Evolutionary conservation across 2,888 invertebrate genomes (phyloP), one percentile per base, ranked within the genome.

Genomic region (Heliconius hortense): DNA sequence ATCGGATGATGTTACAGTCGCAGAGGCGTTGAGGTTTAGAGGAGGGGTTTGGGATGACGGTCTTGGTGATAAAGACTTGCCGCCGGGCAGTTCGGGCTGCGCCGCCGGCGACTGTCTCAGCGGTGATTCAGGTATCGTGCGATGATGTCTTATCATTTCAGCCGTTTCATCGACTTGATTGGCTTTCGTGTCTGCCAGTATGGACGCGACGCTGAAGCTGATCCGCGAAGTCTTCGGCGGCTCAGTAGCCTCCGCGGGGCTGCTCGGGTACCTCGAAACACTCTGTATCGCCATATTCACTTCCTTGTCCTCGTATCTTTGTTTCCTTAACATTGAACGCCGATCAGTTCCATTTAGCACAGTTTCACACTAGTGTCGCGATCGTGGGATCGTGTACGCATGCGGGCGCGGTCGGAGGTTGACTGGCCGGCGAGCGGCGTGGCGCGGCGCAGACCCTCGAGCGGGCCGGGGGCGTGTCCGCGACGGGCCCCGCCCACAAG

Each of bases 121-220:
- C 0, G 94, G 94, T 18, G 94, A 94, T 79, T 93, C 94, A 0
- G 94, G 93, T 67, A 94, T 95, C 79, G 92, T 93, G 74, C 94
- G 88, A 78, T 94, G 94, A 72, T 95, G 95, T 67, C 94, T 90
- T 68, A 94, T 88, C 80, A 94, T 94, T 81, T 94, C 91, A 48
- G 93, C 89, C 31, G 92, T 90, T 76, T 90, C 90, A 78, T 94
- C 88, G 31, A 83, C 89, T 76, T 95, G 94, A 75, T 92, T 94
- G 3, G 95, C 95, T 87, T 97, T 96, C 39, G 98, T 96, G 84
- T 98, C 98, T 24, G 97, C 96, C 81, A 98, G 92, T 80, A 98
- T 95, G 1, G 98, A 97, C 10, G 98, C 97, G 81, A 98, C 98
- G 90, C 98, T 97, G 94, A 98, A 98, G 91, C 96, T 96, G 85